A percentile compares a stretch with the other conserved stretches of the same genome.
Conservation (phyloP, 2,113 vertebrate species). For the Chaenocephalus aceratus region DNA sequence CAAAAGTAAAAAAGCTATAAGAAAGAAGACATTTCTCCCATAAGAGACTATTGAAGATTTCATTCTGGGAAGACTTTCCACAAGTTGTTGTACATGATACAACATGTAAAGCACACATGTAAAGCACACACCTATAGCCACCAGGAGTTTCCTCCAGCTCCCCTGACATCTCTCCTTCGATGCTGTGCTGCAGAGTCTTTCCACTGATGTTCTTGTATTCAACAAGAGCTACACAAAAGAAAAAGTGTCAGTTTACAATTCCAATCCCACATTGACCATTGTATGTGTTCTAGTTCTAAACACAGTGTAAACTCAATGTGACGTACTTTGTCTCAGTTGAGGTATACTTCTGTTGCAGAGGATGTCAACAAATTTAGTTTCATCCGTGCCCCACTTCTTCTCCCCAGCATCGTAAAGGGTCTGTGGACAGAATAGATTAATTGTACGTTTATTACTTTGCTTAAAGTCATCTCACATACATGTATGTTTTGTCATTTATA, state of each 20-base stretch:
- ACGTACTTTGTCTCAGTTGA: constrained; percentile 82
- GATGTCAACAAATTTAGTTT: constrained; percentile 83
- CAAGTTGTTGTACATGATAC: too few species aligned
- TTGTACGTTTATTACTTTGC: too few species aligned
- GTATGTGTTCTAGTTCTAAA: not conserved
- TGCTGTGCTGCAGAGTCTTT: constrained; percentile 86
- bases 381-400: constrained; percentile 85
- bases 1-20: too few species aligned
- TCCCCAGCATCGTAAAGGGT: constrained; percentile 83
- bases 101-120: not conserved
- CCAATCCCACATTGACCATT: not conserved
- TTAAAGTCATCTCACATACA: too few species aligned
- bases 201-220: constrained; percentile 85
- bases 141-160: constrained; percentile 83
- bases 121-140: constrained; percentile 80
- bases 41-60: not conserved
- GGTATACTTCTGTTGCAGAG: constrained; percentile 83
- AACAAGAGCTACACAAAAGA: constrained; percentile 77
- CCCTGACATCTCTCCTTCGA: constrained; percentile 85
- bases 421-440: constrained; percentile 36
- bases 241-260: not conserved
- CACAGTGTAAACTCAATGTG: fast-evolving
- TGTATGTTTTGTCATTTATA: too few species aligned
- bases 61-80: not conserved
- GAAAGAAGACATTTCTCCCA: not conserved